Evolutionary conservation across 2,113 vertebrate species (phyloP).

Genomic region (Epinephelus fuscoguttatus): DNA sequence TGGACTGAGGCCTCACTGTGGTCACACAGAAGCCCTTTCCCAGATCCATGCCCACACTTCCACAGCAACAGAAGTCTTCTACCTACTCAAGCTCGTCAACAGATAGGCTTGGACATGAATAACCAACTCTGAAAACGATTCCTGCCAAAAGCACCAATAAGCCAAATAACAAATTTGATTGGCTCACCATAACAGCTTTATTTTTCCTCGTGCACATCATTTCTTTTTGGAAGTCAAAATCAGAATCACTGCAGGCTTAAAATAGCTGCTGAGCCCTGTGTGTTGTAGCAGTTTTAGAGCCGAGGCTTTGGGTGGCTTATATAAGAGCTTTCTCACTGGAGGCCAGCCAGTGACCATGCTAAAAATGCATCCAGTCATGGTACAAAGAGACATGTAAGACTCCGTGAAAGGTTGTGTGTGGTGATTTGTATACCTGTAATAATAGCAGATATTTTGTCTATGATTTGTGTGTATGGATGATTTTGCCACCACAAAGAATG

Average conservation of each 20-base stretch:
- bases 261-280: conserved; percentile 53
- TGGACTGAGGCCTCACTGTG: background rate
- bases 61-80: background rate
- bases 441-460: background rate
- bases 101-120: conserved; percentile 5
- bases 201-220: conserved; percentile 7
- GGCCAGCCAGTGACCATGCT: conserved; percentile 20
- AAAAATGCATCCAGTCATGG: conserved; percentile 30
- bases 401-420: background rate
- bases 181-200: background rate
- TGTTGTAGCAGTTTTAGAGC: conserved; percentile 46
- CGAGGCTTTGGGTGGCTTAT: conserved; percentile 51
- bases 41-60: background rate
- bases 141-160: background rate
- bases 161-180: background rate
- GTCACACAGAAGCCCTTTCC: background rate
- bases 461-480: background rate
- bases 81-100: background rate
- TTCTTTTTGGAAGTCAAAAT: conserved; percentile 32
- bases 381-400: background rate
- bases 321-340: conserved; percentile 57
- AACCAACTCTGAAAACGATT: background rate
- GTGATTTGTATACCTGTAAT: background rate
- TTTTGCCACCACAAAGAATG: background rate
- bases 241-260: conserved; percentile 50